Percentiles rank a stretch among this genome's conserved stretches.
phyloP scores from a whole-genome alignment of 2,888 invertebrate species.

The Rhorus exstirpatorius region DNA sequence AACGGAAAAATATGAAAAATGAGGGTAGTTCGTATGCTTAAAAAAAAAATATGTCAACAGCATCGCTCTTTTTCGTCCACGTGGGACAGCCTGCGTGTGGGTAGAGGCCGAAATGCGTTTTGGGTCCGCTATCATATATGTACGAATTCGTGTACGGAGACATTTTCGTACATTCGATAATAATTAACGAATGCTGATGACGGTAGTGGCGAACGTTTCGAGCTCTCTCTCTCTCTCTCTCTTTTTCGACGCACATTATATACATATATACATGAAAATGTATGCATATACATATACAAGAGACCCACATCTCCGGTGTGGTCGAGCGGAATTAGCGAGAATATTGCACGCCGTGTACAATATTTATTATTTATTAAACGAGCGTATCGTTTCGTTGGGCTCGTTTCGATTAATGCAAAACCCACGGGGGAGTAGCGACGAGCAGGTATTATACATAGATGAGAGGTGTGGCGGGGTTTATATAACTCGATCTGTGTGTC shows the following conservation, averaged over 20 bases:
- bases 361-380: conserved; percentile 73
- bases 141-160: conserved; percentile 13
- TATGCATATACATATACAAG: background rate
- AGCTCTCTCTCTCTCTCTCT: conserved; percentile 17
- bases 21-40: too few relatives aligned
- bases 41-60: too few relatives aligned
- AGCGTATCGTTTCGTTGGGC: conserved; percentile 70
- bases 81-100: too few relatives aligned
- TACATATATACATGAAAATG: conserved; percentile 10
- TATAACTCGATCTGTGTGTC: conserved; percentile 54
- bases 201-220: conserved; percentile 29
- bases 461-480: conserved; percentile 60
- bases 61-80: too few relatives aligned
- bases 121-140: conserved; percentile 9
- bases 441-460: conserved; percentile 39
- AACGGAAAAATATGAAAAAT: too few relatives aligned
- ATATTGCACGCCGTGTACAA: conserved; percentile 67
- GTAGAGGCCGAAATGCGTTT: background rate
- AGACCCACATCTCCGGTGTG: conserved; percentile 51
- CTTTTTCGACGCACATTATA: background rate
- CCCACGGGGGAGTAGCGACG: conserved; percentile 69
- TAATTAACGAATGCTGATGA: conserved; percentile 70
- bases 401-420: conserved; percentile 73
- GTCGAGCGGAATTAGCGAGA: conserved; percentile 64
- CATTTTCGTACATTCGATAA: conserved; percentile 62